Evolutionary conservation across 2,797 vertebrate species (phyloP).

Genomic region (Cossypha heuglini): DNA sequence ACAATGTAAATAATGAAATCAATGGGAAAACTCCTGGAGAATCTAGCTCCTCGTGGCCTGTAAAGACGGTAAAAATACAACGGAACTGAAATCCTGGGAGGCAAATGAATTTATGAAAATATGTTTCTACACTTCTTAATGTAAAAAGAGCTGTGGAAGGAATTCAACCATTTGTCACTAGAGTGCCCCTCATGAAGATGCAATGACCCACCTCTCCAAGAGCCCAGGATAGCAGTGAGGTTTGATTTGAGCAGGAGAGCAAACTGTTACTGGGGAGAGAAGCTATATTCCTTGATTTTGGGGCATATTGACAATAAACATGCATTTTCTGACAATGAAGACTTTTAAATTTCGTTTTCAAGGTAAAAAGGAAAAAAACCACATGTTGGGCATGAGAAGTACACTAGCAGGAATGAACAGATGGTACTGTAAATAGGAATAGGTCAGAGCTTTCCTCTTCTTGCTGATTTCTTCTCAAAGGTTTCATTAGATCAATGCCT

Average conservation of each 20-base stretch:
- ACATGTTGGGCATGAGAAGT: not conserved
- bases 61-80: not conserved
- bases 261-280: not conserved
- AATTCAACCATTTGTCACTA: not conserved
- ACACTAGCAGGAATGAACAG: not conserved
- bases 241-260: not conserved
- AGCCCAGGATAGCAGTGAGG: not conserved
- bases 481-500: not conserved
- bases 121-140: not conserved
- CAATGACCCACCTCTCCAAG: not conserved
- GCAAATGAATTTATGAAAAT: not conserved
- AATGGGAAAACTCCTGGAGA: not conserved
- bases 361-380: not conserved
- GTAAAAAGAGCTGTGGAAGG: not conserved
- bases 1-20: constrained; percentile 27
- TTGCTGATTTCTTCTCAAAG: not conserved
- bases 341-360: not conserved
- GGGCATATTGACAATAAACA: not conserved
- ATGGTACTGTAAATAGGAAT: not conserved
- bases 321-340: not conserved
- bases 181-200: accelerated
- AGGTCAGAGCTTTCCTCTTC: not conserved
- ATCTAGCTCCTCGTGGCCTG: not conserved
- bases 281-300: not conserved
- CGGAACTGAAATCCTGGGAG: not conserved